Conservation (phyloP, 2,113 vertebrate genomes). For the Papio anubis region DNA sequence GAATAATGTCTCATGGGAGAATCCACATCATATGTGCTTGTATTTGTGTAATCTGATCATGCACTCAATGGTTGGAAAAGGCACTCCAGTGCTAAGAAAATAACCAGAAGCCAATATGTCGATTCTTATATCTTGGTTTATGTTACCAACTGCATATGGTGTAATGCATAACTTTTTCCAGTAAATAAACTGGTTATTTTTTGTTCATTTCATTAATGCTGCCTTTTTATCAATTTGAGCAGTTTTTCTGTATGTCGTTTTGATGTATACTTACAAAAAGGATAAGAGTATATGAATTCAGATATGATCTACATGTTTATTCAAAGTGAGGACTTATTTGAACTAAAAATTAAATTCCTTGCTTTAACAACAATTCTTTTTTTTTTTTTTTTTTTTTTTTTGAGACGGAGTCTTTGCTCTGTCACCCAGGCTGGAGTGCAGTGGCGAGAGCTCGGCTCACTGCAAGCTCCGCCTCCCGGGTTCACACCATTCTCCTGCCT, state of each 20-base stretch:
- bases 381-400: neutral
- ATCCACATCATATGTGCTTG: conserved; percentile 79
- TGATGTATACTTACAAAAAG: conserved; percentile 1
- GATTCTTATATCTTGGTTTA: conserved; percentile 82
- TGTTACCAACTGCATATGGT: conserved; percentile 84
- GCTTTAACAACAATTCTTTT: neutral
- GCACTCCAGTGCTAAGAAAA: conserved; percentile 82
- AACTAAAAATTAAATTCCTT: neutral
- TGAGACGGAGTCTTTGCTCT: no score
- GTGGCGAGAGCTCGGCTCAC: no score
- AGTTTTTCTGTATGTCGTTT: conserved; percentile 3
- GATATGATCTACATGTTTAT: neutral
- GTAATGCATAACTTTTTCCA: conserved; percentile 86
- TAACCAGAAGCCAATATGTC: conserved; percentile 78
- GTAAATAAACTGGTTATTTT: conserved; percentile 87
- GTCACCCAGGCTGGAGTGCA: no score
- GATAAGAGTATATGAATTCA: neutral
- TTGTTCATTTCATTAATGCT: conserved; percentile 84
- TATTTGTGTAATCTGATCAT: conserved; percentile 81
- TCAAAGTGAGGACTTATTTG: neutral
- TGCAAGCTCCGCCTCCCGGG: no score
- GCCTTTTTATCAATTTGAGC: conserved; percentile 64
- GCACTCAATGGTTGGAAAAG: conserved; percentile 80
- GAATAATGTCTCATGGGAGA: conserved; percentile 80
- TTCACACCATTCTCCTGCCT: no score